Conservation (phyloP, 2,797 vertebrate species). For the Phataginus tetradactyla region DNA sequence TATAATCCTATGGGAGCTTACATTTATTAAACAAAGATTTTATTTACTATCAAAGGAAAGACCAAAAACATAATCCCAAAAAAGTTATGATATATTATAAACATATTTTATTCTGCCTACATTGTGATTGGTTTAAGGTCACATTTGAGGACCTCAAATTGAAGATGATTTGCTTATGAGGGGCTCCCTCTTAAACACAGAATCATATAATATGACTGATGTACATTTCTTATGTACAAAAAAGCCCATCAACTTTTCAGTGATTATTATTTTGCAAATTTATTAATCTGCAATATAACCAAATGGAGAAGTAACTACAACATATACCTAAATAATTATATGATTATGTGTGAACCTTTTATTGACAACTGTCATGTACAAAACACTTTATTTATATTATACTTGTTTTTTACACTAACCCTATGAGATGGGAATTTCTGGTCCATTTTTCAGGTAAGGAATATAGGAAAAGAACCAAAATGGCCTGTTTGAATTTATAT, state of each 20-base stretch:
- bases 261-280: constrained; percentile 5
- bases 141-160: constrained; percentile 16
- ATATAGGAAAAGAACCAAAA: neutral
- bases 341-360: neutral
- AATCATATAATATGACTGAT: constrained; percentile 5
- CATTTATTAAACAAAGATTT: constrained; percentile 79
- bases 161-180: neutral
- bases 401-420: neutral
- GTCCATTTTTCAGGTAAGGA: neutral
- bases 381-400: neutral
- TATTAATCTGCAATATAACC: neutral
- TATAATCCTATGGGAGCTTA: constrained; percentile 72
- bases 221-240: constrained; percentile 32
- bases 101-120: constrained; percentile 61
- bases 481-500: neutral
- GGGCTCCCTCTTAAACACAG: neutral
- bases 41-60: constrained; percentile 73
- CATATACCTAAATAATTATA: neutral
- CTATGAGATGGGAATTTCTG: neutral
- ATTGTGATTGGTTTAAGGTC: constrained; percentile 76
- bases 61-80: constrained; percentile 64
- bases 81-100: constrained; percentile 81
- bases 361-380: neutral
- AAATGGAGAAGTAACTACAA: constrained; percentile 19
- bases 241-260: neutral